These are phyloP conservation scores for Hoplostethus atlanticus DNA, from an alignment of 2,797 vertebrate genomes.

Conservation along the genomic window DNA sequence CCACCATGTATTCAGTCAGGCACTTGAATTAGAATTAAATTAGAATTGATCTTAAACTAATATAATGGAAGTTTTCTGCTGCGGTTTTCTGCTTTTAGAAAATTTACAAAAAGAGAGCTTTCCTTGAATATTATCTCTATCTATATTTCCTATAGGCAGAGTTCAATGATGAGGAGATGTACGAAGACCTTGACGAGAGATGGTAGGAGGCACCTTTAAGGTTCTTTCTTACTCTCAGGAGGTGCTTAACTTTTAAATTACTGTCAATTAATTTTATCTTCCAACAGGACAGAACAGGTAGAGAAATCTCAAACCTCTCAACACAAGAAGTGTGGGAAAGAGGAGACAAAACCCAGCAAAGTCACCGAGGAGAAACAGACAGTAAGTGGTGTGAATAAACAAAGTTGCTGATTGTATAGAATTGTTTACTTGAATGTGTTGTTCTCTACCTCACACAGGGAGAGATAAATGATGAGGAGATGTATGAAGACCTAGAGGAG, in stretches of 20 bases:
- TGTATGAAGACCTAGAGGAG: conserved; percentile 84
- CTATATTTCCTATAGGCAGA: conserved; percentile 1
- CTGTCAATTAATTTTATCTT: background rate
- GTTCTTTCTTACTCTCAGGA: background rate
- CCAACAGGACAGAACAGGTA: background rate
- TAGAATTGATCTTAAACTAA: too few relatives aligned
- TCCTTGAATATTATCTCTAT: background rate
- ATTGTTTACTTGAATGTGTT: background rate
- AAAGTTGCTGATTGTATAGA: background rate
- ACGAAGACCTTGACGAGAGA: background rate
- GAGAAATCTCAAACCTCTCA: background rate
- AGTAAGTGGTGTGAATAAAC: conserved; percentile 3
- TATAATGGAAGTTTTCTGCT: too few relatives aligned
- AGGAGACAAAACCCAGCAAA: background rate
- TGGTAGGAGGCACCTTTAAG: background rate
- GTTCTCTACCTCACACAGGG: conserved; percentile 56
- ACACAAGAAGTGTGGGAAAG: background rate
- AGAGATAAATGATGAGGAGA: conserved; percentile 71
- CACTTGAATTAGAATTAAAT: too few relatives aligned
- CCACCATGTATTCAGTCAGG: too few relatives aligned
- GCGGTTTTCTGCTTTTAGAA: too few relatives aligned
- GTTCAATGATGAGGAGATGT: background rate
- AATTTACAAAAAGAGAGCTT: too few relatives aligned
- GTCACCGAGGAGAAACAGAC: too few relatives aligned
- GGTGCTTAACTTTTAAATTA: too few relatives aligned